A percentile compares a stretch with the other conserved stretches of the same genome.
Evolutionary conservation across 2,888 invertebrate genomes (phyloP).

Genomic region (Lasioglossum zephyrum): DNA sequence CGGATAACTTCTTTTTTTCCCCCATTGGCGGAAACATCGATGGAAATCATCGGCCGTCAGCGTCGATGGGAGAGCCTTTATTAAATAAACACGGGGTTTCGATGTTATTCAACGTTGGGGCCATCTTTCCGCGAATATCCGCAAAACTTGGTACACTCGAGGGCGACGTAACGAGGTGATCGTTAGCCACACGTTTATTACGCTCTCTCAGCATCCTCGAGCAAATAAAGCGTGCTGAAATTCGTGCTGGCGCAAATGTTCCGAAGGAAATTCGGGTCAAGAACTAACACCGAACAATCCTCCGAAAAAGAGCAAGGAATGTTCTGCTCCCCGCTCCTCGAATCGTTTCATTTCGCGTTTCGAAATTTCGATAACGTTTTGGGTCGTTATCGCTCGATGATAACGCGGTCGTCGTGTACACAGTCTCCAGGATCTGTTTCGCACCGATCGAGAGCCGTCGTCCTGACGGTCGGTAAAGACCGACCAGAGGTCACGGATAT

Average conservation of each 20-base stretch:
- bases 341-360: not conserved
- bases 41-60: constrained; percentile 30
- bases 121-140: constrained; percentile 45
- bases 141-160: constrained; percentile 38
- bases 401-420: not conserved
- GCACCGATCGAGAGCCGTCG: not conserved
- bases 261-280: constrained; percentile 52
- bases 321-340: not conserved
- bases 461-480: not conserved
- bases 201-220: constrained; percentile 47
- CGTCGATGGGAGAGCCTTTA: constrained; percentile 46
- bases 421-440: not conserved
- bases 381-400: not conserved
- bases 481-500: not conserved
- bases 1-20: constrained; percentile 20
- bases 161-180: constrained; percentile 62
- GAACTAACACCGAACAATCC: constrained; percentile 36
- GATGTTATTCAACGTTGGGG: constrained; percentile 20
- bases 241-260: constrained; percentile 29
- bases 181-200: constrained; percentile 65
- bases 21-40: constrained; percentile 12
- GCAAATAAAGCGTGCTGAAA: constrained; percentile 55
- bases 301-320: constrained; percentile 9
- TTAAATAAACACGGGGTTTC: constrained; percentile 57
- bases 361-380: not conserved